Evolutionary conservation across 2,113 vertebrate species (phyloP), one percentile per base, ranked within the genome.

Genomic region (Nesogale talazaci): DNA sequence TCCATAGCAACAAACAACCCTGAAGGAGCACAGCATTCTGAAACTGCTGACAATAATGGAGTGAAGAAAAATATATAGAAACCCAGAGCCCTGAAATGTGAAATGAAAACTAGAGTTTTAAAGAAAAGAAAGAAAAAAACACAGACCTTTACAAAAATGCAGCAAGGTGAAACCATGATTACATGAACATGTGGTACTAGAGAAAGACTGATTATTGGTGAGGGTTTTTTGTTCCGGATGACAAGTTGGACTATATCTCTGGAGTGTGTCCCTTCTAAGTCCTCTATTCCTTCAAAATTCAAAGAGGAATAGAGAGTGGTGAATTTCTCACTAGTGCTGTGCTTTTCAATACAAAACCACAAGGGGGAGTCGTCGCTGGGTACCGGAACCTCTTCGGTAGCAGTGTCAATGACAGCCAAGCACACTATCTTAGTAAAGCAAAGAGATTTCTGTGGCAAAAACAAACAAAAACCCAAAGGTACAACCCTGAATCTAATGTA

Each of bases 1-100:
- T 19, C 31, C 67, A 34, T 16, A 70, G 67, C 67, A 70, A 70
- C n/a, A 12, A 52, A 52, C 46, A 52, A 52, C 46, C 14, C 46
- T 67, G n/a, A 23, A 65, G 61, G 72, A 89, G 91, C 56, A 87
- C 3, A 56, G 12, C 81, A 40, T 95, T 93, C 81, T 93, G 72
- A 95, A 95, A 90, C 40, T 72, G 63, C n/a, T 90, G 67, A 75
- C 92, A 87, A 57, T 57, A 80, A 80, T 38, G 82, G 74, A 15
- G 19, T 94, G 77, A 52, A 52, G 46, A 85, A 89, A 95, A 93
- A 83, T 81, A 87, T 78, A 92, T 84, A 91, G 69, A 95, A 95
- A 89, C 17, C 34, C 1, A 83, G 36, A 83, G 1, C 20, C 8
- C 27, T 76, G 31, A 25, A 93, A 89, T 82, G 70, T 85, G 61